Evolutionary conservation across 1,140 invertebrate species (phyloP).

Genomic region (Drosophila parabipectinata): DNA sequence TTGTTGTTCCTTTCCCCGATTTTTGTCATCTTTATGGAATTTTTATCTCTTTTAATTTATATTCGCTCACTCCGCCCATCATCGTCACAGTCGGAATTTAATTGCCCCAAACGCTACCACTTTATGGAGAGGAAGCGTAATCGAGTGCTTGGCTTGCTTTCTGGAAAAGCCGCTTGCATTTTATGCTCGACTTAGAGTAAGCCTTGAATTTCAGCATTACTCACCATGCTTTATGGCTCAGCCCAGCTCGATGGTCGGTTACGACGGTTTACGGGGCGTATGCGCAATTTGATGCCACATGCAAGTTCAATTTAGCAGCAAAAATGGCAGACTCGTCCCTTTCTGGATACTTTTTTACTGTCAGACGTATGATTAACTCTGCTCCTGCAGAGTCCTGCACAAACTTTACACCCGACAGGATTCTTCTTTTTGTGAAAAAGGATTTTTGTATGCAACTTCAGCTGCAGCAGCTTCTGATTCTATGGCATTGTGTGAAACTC

Average conservation of each 20-base stretch:
- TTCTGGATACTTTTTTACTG: constrained; percentile 38
- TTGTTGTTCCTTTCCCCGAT: background rate
- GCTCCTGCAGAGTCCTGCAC: constrained; percentile 23
- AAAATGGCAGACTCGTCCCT: constrained; percentile 17
- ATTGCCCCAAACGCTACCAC: constrained; percentile 42
- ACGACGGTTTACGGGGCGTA: constrained; percentile 49
- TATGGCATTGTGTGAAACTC: constrained; percentile 24
- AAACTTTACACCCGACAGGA: constrained; percentile 58
- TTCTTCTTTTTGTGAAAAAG: constrained; percentile 11
- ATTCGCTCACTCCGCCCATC: constrained; percentile 42
- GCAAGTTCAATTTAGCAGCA: constrained; percentile 48
- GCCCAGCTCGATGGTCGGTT: background rate
- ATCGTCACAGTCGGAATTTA: constrained; percentile 53
- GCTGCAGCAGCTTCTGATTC: constrained; percentile 34
- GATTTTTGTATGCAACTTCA: constrained; percentile 2
- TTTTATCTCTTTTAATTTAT: constrained; percentile 63
- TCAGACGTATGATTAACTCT: constrained; percentile 61
- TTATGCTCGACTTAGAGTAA: constrained; percentile 51
- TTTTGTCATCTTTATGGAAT: constrained; percentile 49
- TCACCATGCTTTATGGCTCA: constrained; percentile 52
- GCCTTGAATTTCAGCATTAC: constrained; percentile 48
- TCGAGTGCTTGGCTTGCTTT: constrained; percentile 13
- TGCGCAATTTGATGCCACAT: constrained; percentile 57
- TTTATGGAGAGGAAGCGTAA: constrained; percentile 39
- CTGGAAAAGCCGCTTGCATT: constrained; percentile 13